Evolutionary conservation across 2,797 vertebrate genomes (phyloP), one percentile per base, ranked within the genome.

Genomic region (Podargus strigoides): DNA sequence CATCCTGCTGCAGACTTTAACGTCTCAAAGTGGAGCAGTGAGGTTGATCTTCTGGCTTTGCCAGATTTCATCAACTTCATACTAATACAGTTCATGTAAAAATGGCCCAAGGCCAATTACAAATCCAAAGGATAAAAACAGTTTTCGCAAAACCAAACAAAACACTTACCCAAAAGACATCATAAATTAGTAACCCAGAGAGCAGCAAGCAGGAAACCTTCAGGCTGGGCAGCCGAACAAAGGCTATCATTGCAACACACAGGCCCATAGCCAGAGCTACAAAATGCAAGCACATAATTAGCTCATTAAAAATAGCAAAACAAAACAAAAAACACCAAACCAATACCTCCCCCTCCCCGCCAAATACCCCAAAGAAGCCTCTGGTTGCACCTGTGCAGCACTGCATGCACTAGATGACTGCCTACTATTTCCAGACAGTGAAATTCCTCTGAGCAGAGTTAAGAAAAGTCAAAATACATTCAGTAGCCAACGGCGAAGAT

Each of bases 161-260:
- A 92, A 74, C 69, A 97, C 99, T 98, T 98, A 99, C 99, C 99
- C 99, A 99, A 97, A 99, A 99, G 73, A 99, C 99, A 94, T 99
- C 99, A 88, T 99, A 99, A 97, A 99, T 99, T 96, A 99, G 99
- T 80, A 99, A 98, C 91, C 99, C 99, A 49, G 99, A 99, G 96
- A 99, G 98, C 72, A 99, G 98, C 98, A 99, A 98, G 97, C 99
- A 99, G 77, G 99, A 99, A 93, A 99, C 99, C 98, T 99, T 99
- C 95, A 99, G 99, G 98, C 99, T 99, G 59, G 99, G 99, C 94
- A 99, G 98, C 92, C 99, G 98, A 95, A 99, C 99, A 17, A 99
- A 99, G 97, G 99, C 99, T 47, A 99, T 99, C 99, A 99, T 99
- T 96, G 99, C 99, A 8, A 99, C 99, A 89, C 99, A 99, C 89